phyloP scores from a whole-genome alignment of 1,140 invertebrate genomes.

The Drosophila setifemur region DNA sequence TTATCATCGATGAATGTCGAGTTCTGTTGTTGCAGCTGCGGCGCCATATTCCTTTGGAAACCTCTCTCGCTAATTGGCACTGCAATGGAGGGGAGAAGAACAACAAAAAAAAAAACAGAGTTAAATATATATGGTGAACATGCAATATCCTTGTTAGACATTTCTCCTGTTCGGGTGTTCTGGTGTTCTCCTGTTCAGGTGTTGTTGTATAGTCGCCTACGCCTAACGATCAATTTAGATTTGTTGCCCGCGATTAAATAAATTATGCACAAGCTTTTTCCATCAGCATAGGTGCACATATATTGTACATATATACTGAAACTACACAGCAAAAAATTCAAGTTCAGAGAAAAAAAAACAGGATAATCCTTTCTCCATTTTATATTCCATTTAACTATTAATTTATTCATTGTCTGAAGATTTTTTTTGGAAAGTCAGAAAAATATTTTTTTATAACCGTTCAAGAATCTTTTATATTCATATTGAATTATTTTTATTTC shows the following conservation, averaged over 20 bases:
- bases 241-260: constrained; percentile 79
- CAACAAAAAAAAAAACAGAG: constrained; percentile 5
- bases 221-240: constrained; percentile 81
- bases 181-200: constrained; percentile 23
- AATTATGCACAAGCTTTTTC: constrained; percentile 66
- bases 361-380: no score
- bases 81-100: constrained; percentile 26
- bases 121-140: constrained; percentile 26
- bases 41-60: constrained; percentile 35
- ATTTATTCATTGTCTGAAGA: no score
- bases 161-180: constrained; percentile 28
- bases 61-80: constrained; percentile 59
- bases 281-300: not conserved
- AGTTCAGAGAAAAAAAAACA: no score
- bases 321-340: no score
- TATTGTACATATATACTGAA: not conserved
- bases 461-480: no score
- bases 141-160: constrained; percentile 62
- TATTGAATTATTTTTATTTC: no score
- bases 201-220: constrained; percentile 38
- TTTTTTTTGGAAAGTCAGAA: no score
- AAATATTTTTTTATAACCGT: no score
- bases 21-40: constrained; percentile 68
- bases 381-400: no score
- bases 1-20: constrained; percentile 79